These are phyloP conservation scores for Melopsittacus undulatus DNA, from an alignment of 2,797 vertebrate genomes.

Conservation along the genomic window DNA sequence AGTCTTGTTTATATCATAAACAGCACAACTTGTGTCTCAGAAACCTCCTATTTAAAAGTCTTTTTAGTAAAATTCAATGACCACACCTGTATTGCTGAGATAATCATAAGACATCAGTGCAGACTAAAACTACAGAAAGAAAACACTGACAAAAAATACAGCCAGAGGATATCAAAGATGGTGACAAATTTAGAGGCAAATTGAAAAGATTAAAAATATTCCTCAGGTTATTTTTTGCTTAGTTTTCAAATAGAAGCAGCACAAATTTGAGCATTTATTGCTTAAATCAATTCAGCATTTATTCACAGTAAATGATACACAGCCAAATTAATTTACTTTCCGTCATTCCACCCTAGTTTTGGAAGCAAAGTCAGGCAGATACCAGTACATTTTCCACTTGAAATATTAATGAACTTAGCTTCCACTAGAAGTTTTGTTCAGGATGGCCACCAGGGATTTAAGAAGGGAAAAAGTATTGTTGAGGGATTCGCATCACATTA, in stretches of 20 bases:
- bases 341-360: background rate
- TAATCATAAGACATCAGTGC: background rate
- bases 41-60: background rate
- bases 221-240: background rate
- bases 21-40: background rate
- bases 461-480: background rate
- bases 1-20: background rate
- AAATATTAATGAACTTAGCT: background rate
- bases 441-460: background rate
- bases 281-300: background rate
- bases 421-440: background rate
- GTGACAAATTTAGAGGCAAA: background rate
- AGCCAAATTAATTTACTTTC: background rate
- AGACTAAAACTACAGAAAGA: background rate
- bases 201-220: background rate
- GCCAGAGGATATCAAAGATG: background rate
- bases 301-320: background rate
- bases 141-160: background rate
- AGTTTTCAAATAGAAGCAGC: background rate
- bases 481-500: background rate
- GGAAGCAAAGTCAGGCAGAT: background rate
- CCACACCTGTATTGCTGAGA: background rate
- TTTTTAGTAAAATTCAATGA: background rate
- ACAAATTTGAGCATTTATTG: background rate
- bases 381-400: background rate